A percentile compares a stretch with the other conserved stretches of the same genome.
phyloP scores from a whole-genome alignment of 2,888 invertebrate genomes.

The Himalopsyche anomala region DNA sequence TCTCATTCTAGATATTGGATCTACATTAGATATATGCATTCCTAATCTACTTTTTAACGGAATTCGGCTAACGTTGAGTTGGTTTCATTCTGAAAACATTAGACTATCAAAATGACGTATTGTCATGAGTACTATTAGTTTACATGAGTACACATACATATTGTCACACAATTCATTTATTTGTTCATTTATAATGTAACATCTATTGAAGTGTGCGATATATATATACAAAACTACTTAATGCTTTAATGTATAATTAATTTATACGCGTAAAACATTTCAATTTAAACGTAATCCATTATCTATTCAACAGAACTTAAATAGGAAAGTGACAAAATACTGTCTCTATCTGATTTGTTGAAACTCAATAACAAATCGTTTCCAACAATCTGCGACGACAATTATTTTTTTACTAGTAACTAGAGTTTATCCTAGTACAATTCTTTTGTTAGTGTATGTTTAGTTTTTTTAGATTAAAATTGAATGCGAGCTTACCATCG shows the following conservation, averaged over 20 bases:
- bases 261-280: background rate
- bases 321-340: background rate
- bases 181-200: no score
- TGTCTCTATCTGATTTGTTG: background rate
- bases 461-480: background rate
- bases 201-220: no score
- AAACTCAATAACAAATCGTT: background rate
- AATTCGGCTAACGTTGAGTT: no score
- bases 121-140: no score
- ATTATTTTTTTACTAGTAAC: background rate
- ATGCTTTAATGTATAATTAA: background rate
- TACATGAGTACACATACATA: no score
- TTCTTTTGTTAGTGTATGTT: background rate
- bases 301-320: background rate
- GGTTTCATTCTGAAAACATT: no score
- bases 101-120: no score
- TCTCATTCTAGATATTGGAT: no score
- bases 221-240: no score
- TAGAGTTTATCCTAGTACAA: background rate
- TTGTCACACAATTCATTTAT: no score
- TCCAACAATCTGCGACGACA: background rate
- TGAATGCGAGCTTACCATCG: background rate
- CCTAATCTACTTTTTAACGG: no score
- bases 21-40: no score
- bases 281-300: background rate